Conservation (phyloP, 2,888 invertebrate genomes). For the Gerosis bhagava region DNA sequence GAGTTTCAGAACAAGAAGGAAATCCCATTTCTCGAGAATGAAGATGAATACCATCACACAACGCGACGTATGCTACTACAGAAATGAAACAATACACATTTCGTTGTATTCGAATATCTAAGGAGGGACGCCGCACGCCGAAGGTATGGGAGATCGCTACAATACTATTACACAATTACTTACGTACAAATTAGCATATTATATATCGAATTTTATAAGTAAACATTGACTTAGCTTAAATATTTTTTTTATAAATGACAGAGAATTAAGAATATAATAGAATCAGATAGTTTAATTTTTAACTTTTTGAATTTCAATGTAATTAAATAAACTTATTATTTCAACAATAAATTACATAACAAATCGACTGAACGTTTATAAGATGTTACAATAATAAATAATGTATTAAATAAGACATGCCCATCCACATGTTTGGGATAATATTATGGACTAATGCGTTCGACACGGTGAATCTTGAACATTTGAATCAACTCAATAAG, state of each 20-base stretch:
- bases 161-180: conserved; percentile 76
- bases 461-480: no score
- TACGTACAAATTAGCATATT: conserved; percentile 77
- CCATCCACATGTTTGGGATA: conserved; percentile 2
- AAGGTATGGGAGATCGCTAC: conserved; percentile 80
- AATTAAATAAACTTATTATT: conserved; percentile 18
- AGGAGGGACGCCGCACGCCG: conserved; percentile 65
- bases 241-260: conserved; percentile 75
- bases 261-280: conserved; percentile 58
- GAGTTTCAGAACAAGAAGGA: no score
- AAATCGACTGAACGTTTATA: conserved; percentile 8
- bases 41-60: conserved; percentile 1
- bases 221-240: conserved; percentile 81
- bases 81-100: conserved; percentile 65
- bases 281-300: conserved; percentile 43
- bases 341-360: conserved; percentile 16
- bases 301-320: conserved; percentile 8
- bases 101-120: conserved; percentile 71
- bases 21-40: neutral
- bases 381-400: conserved; percentile 27
- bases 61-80: conserved; percentile 42
- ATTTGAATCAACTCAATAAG: no score
- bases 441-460: no score
- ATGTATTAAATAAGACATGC: conserved; percentile 16
- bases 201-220: conserved; percentile 76